Evolutionary conservation across 2,113 vertebrate genomes (phyloP), one percentile per base, ranked within the genome.

Genomic region (Nycticorax nycticorax): DNA sequence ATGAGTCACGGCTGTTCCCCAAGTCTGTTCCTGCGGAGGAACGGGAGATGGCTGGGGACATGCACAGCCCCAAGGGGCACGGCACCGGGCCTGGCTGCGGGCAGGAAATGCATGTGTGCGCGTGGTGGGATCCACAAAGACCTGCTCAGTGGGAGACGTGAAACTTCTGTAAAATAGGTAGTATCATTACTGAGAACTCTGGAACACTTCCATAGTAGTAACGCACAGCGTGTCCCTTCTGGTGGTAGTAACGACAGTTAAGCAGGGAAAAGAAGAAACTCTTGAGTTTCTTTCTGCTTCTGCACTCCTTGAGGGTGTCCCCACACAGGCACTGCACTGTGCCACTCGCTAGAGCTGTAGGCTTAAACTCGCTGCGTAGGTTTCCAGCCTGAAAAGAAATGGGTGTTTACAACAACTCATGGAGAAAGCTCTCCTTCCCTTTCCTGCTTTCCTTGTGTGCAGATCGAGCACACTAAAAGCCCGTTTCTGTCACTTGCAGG

Each of bases 291-390:
- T 35, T 12, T 55, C 5, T n/a, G 64, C 37, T 33, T 1, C 14
- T 12, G 64, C 37, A 6, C 62, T 3, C 66, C 22, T 19, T 14
- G 4, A 4, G 67, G 37, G 1, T 15, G 3, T n/a, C 32, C 45
- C 41, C 1, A 8, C 8, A 0, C 12, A 17, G 83, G 48, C 53
- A 0, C 33, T 2, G n/a, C 39, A 0, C 48, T 6, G 43, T 9
- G 63, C 59, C 55, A 1, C 37, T 33, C 2, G 43, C 4, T 23
- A 4, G 1, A 9, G 72, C 87, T 23, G 63, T 3, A 2, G 53
- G 20, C 80, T 86, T 8, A 6, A 7, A 10, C 64, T 33, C 24
- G 2, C 76, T 13, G 68, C 53, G 62, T 57, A 85, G 23, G n/a
- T 50, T 72, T 48, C 37, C 75, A 66, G 67, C 63, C 76, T 74